Base-by-base conservation (phyloP, 1,140 invertebrate genomes). In the Pachypsylla venusta region DNA sequence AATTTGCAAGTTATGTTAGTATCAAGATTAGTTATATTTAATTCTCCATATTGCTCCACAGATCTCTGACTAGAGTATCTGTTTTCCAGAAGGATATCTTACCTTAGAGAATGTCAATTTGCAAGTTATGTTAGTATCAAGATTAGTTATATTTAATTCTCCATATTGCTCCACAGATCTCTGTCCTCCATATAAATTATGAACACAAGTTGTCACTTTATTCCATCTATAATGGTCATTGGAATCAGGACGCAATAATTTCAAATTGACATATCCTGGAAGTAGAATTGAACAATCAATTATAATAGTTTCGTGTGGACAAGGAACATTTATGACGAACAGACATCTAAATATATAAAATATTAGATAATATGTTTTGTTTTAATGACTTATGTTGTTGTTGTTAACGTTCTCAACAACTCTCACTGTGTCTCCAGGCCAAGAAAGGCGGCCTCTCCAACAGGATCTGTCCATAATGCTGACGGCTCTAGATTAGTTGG, bases 161-260 rank as follows among this genome's bases (percentile, higher is more conserved):
- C 88, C 88, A 70, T 89, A 90, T 69, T 89, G 84, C 70, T 91
- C 87, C 35, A 89, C 87, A 84, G 85, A 90, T 30, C 87, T 73
- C 68, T 87, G 83, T 2, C 84, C 84, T 39, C 83, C 81, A 69
- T 90, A 87, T 62, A 91, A 69, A 69, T 89, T 90, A 69, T 91
- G 87, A 1, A 91, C 85, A 73, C 87, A 91, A 2, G 87, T 88
- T 22, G 87, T 90, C 19, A 89, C 84, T 75, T 92, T 91, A 70
- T 89, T 90, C 85, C 87, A 90, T 30, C 75, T 76, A 67, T 89
- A 90, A 64, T 83, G 77, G 66, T 87, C 81, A 25, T 66, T 65
- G 64, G 60, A 54, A 1, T 78, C 77, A 0, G 76, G 75, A 59
- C 71, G 71, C 2, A 70, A 63, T 40, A 80, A 66, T 19, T 72